Evolutionary conservation across 2,888 invertebrate genomes (phyloP).

Genomic region (Thalpophila matura): DNA sequence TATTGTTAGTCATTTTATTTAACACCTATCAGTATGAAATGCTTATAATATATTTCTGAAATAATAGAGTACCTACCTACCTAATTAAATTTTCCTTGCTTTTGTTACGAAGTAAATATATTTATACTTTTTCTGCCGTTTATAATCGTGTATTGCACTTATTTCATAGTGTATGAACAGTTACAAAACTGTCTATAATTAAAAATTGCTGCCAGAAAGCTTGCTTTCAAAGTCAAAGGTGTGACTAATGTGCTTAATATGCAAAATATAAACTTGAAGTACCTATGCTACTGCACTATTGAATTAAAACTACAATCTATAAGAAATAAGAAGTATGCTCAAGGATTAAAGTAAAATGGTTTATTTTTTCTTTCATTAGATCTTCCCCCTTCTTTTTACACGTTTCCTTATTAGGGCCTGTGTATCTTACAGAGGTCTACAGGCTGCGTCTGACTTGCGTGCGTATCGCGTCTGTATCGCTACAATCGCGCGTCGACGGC

Average conservation of each 20-base stretch:
- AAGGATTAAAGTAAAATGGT: slow-evolving; percentile 22
- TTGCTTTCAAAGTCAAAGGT: slow-evolving; percentile 59
- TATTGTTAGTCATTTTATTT: slow-evolving; percentile 31
- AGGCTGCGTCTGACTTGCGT: too few relatives aligned
- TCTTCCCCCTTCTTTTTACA: slow-evolving; percentile 27
- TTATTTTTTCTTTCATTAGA: slow-evolving; percentile 25
- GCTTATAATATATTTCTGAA: not conserved
- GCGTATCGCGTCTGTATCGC: too few relatives aligned
- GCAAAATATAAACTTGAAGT: slow-evolving; percentile 54
- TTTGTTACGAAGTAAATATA: not conserved
- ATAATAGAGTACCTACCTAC: slow-evolving; percentile 9
- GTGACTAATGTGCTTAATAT: slow-evolving; percentile 65
- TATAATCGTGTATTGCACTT: not conserved
- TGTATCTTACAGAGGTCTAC: too few relatives aligned
- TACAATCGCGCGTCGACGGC: too few relatives aligned
- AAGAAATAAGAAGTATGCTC: slow-evolving; percentile 17
- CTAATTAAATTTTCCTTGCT: not conserved
- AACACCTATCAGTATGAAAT: slow-evolving; percentile 18
- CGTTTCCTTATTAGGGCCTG: slow-evolving; percentile 39
- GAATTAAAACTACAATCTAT: slow-evolving; percentile 10
- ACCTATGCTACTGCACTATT: slow-evolving; percentile 19
- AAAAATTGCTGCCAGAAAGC: slow-evolving; percentile 46
- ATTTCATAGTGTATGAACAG: slow-evolving; percentile 10
- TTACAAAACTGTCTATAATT: slow-evolving; percentile 58
- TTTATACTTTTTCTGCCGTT: slow-evolving; percentile 1